Evolutionary conservation across 1,140 invertebrate species (phyloP).

Genomic region (Ceratina australensis): DNA sequence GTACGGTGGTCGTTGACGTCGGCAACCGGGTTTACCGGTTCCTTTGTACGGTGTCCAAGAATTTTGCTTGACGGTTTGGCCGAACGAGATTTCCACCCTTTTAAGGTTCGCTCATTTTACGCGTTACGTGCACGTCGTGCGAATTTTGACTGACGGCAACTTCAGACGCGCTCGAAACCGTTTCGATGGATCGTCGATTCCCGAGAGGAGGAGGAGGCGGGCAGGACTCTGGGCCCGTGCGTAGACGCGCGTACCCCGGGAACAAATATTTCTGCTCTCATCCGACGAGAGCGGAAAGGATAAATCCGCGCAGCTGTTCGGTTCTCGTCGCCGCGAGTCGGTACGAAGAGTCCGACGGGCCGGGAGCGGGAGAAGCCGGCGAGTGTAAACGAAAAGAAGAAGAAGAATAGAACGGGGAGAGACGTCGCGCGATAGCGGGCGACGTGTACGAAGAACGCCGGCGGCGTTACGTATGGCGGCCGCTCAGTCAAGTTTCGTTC

Average conservation of each 20-base stretch:
- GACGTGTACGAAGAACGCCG: slow-evolving; percentile 43
- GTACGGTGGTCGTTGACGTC: not conserved
- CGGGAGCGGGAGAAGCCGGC: not conserved
- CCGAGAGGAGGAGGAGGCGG: not conserved
- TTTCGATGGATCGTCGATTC: too few relatives aligned
- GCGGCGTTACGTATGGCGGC: slow-evolving; percentile 53
- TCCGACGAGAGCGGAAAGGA: not conserved
- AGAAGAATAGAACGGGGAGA: slow-evolving; percentile 14
- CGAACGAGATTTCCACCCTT: too few relatives aligned
- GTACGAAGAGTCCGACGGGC: not conserved
- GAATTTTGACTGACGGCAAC: slow-evolving; percentile 25
- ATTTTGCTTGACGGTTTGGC: not conserved
- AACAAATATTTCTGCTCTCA: not conserved
- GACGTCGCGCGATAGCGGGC: slow-evolving; percentile 41
- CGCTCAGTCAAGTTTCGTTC: slow-evolving; percentile 57
- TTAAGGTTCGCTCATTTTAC: not conserved
- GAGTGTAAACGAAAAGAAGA: not conserved
- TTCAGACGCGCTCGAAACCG: not conserved
- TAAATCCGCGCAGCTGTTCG: slow-evolving; percentile 4
- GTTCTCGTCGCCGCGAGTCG: too few relatives aligned
- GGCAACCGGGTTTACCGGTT: not conserved
- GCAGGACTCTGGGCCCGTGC: too few relatives aligned
- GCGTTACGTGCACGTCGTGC: not conserved
- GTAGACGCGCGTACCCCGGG: not conserved
- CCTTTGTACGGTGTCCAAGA: not conserved